Conservation (phyloP, 1,140 invertebrate species). For the Drosophila micromelanica region DNA sequence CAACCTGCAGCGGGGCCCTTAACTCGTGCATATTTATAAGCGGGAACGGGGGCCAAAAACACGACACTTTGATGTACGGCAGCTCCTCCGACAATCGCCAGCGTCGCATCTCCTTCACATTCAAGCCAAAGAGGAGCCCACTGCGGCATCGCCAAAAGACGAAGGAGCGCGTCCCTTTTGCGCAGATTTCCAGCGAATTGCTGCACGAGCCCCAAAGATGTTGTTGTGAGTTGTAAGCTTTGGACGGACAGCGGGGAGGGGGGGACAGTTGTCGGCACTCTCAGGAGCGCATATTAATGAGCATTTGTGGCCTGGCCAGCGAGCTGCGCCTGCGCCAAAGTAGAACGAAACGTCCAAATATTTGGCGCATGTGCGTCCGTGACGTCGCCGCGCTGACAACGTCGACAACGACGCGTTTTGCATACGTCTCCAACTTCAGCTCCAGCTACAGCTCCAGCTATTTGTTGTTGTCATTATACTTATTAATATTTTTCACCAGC, state of each 20-base stretch:
- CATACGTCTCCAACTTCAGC: slow-evolving; percentile 20
- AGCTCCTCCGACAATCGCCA: slow-evolving; percentile 38
- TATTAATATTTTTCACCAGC: slow-evolving; percentile 43
- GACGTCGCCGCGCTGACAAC: slow-evolving; percentile 25
- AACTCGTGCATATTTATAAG: slow-evolving; percentile 67
- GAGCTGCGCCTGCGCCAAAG: slow-evolving; percentile 51
- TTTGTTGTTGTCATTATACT: slow-evolving; percentile 9
- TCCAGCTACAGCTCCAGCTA: neutral
- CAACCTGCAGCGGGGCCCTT: slow-evolving; percentile 15
- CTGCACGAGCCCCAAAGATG: slow-evolving; percentile 34
- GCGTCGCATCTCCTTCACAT: slow-evolving; percentile 32
- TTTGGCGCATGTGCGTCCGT: slow-evolving; percentile 65
- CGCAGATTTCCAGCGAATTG: slow-evolving; percentile 54
- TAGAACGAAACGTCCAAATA: slow-evolving; percentile 75
- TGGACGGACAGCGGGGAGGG: neutral
- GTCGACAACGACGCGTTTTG: slow-evolving; percentile 44
- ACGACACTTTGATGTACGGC: slow-evolving; percentile 75
- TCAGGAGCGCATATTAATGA: slow-evolving; percentile 57
- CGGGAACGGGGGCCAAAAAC: slow-evolving; percentile 52
- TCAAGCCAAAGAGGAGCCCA: neutral
- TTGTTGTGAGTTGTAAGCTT: neutral
- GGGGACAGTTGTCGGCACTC: neutral
- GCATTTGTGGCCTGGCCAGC: neutral
- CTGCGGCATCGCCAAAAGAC: slow-evolving; percentile 35
- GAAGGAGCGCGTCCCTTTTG: slow-evolving; percentile 34